These are phyloP conservation scores for Nebria salina DNA, from an alignment of 2,888 invertebrate genomes.

Conservation along the genomic window DNA sequence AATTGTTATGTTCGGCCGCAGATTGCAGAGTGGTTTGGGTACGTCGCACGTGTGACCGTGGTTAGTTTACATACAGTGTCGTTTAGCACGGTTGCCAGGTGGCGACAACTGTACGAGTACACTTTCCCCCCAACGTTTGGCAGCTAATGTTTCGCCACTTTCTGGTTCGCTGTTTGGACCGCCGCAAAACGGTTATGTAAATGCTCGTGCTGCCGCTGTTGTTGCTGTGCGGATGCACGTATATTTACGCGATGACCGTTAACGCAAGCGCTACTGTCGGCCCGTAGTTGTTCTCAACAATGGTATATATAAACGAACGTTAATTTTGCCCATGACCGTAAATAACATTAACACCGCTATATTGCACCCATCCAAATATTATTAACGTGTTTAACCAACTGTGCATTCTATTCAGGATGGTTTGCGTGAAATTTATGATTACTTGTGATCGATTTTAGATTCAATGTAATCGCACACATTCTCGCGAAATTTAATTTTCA, in stretches of 20 bases:
- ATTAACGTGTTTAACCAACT: slow-evolving; percentile 31
- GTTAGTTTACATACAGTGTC: slow-evolving; percentile 20
- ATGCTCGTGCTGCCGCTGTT: slow-evolving; percentile 19
- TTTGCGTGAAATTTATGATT: background rate
- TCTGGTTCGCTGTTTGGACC: background rate
- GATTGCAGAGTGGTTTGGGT: slow-evolving; percentile 9
- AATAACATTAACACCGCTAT: slow-evolving; percentile 41
- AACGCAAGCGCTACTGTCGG: background rate
- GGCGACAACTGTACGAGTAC: slow-evolving; percentile 28
- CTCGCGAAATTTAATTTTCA: too few species aligned
- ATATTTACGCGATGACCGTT: slow-evolving; percentile 18
- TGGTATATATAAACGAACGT: slow-evolving; percentile 20
- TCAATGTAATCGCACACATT: too few species aligned
- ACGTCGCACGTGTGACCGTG: background rate
- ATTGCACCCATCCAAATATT: slow-evolving; percentile 40
- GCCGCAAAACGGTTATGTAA: slow-evolving; percentile 42
- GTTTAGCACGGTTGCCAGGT: slow-evolving; percentile 29
- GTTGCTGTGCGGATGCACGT: background rate
- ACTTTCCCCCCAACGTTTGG: slow-evolving; percentile 22
- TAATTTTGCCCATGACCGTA: slow-evolving; percentile 34
- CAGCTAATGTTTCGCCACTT: slow-evolving; percentile 37
- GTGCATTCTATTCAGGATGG: slow-evolving; percentile 13
- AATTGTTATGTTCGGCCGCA: slow-evolving; percentile 1
- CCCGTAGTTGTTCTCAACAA: slow-evolving; percentile 35
- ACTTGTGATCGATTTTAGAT: background rate